Percentiles rank a stretch among this genome's conserved stretches.
phyloP scores from a whole-genome alignment of 2,113 vertebrate genomes.

The Pseudorasbora parva region DNA sequence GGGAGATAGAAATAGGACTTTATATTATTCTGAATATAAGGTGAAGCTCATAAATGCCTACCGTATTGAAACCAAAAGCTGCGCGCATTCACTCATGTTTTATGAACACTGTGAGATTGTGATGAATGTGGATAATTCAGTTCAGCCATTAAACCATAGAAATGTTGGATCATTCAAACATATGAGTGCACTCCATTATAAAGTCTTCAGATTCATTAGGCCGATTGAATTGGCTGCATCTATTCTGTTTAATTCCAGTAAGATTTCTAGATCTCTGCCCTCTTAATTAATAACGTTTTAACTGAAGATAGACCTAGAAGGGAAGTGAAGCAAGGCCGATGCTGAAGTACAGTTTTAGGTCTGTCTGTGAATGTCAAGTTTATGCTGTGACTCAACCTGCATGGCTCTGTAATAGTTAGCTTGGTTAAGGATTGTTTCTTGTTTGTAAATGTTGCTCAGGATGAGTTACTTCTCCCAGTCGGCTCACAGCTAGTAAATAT shows the following conservation, averaged over 20 bases:
- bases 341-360: background rate
- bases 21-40: background rate
- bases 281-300: slow-evolving; percentile 9
- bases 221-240: background rate
- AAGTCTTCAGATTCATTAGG: background rate
- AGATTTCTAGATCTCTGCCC: background rate
- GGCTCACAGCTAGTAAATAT: slow-evolving; percentile 23
- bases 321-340: slow-evolving; percentile 35
- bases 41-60: background rate
- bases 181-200: slow-evolving; percentile 19
- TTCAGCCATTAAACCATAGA: background rate
- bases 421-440: slow-evolving; percentile 6
- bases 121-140: background rate
- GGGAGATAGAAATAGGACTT: slow-evolving; percentile 10
- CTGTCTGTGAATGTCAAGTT: background rate
- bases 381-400: background rate
- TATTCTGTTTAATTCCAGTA: slow-evolving; percentile 18
- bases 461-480: background rate
- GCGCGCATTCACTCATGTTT: slow-evolving; percentile 10
- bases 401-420: background rate
- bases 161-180: background rate
- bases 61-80: slow-evolving; percentile 38
- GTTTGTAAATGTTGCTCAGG: background rate
- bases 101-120: slow-evolving; percentile 2
- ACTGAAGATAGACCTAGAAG: slow-evolving; percentile 20